Base-by-base conservation (phyloP, 1,140 invertebrate species). In the Drosophila chauvacae region DNA sequence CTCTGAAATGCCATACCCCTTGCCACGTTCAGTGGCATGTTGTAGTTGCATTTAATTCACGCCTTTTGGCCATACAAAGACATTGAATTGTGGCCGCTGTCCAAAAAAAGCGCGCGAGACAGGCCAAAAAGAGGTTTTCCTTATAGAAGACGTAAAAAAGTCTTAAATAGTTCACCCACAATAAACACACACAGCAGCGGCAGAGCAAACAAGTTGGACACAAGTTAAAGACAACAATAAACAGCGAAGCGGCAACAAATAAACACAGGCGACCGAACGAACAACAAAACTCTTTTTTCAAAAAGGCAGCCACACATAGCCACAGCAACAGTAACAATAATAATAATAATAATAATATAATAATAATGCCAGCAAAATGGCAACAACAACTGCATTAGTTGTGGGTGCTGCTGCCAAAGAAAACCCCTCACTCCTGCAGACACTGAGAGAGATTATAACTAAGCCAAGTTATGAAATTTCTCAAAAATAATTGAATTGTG, bases 11-110 rank as follows among this genome's bases (percentile, higher is more conserved):
- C 20, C 20, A 28, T n/a, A n/a, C 14, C 23, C 47, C 47, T 16
- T 16, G 16, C 48, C 57, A 61, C 48, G 7, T 60, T 47, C 33
- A 47, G 56, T 23, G 45, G 37, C 50, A 56, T 30, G 64, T 64
- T 76, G 73, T 61, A 66, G 48, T 73, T 72, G 74, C 63, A 69
- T 77, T 82, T 82, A 82, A 82, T 82, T 82, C 77, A 74, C 81
- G 80, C 80, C 79, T 81, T 71, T 77, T 80, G 74, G 73, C 77
- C 78, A 81, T 77, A 82, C 79, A 81, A 81, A 81, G 79, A 71
- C 71, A 81, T 81, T 81, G 77, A 84, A 82, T 87, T 87, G 82
- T 84, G 75, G 81, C 39, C 59, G 68, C 74, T 59, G 74, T 66
- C 74, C 56, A 77, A 60, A 76, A 72, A 65, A 13, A 66, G 68